Evolutionary conservation across 2,113 vertebrate genomes (phyloP).

Genomic region (Glaucomys volans): DNA sequence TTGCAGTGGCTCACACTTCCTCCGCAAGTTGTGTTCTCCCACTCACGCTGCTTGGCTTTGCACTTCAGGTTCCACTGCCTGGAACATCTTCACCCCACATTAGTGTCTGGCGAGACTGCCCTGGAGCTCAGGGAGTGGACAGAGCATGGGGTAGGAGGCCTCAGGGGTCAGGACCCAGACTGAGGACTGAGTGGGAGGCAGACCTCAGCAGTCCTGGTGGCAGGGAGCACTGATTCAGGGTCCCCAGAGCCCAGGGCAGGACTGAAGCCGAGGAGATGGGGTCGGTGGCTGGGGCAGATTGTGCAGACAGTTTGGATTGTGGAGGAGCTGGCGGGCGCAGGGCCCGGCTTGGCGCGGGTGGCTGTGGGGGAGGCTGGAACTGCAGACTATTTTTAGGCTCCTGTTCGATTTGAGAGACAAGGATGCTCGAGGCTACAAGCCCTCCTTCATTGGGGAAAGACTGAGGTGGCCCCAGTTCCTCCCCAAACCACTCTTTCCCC

Average conservation of each 20-base stretch:
- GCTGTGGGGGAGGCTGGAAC: conserved; percentile 67
- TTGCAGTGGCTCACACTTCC: neutral
- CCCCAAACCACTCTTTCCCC: too few species aligned
- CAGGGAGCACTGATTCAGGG: neutral
- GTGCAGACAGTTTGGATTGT: conserved; percentile 40
- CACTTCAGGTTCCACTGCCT: too few species aligned
- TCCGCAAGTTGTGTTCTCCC: neutral
- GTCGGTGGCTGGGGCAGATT: neutral
- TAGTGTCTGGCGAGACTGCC: neutral
- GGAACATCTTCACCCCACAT: neutral
- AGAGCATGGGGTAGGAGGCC: neutral
- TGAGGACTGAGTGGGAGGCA: neutral
- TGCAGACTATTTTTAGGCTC: conserved; percentile 76
- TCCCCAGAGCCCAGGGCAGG: neutral
- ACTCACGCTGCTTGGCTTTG: neutral
- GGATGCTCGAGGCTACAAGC: conserved; percentile 66
- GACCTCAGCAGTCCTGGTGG: neutral
- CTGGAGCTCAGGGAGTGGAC: neutral
- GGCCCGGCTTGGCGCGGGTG: conserved; percentile 21
- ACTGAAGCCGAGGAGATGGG: neutral
- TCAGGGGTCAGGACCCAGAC: neutral
- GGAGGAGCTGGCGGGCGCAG: conserved; percentile 6
- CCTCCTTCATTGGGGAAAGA: conserved; percentile 2
- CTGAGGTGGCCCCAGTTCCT: neutral
- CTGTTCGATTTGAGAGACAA: conserved; percentile 66